Base-by-base conservation (phyloP, 2,113 vertebrate genomes). In the Eretmochelys imbricata region DNA sequence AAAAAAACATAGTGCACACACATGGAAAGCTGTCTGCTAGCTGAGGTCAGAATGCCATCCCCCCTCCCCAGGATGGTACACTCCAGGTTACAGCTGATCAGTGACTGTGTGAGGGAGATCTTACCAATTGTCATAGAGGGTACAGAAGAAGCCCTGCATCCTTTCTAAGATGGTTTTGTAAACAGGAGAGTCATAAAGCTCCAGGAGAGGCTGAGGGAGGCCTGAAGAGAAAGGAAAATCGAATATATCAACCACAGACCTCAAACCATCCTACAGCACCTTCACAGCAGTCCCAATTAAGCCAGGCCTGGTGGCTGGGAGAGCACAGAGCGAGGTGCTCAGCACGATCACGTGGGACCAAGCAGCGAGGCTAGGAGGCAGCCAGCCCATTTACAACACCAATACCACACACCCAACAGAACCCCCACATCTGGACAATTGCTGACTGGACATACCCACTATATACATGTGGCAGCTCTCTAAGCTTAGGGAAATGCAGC, bases 41-140 rank as follows among this genome's bases (percentile, higher is more conserved):
- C 25, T 22, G 57, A 87, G 69, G 25, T 87, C 49, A 46, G 38
- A 75, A 50, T 92, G 65, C n/a, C 85, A 84, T 22, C 8, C 27
- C 27, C 5, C 27, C 25, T 20, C 49, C 2, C 10, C 48, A 51
- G 62, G 75, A 22, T 0, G 82, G 48, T 79, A 72, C 35, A 8
- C 12, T 72, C 65, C 17, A 19, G 86, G 94, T 51, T 88, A 10
- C 4, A 13, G 85, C 31, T 78, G 13, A 46, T 85, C 83, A 50
- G 3, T 0, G 27, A 0, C 13, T 35, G 5, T 35, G 25, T 3
- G 8, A 9, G 2, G 1, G 82, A 31, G 38, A 57, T 29, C 98
- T 99, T 97, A 99, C 99, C 99, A 99, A 98, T 99, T 99, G 89
- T 99, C 99, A 51, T 99, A 99, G n/a, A 99, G 97, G 3, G 98